A percentile compares a stretch with the other conserved stretches of the same genome.
Evolutionary conservation across 2,113 vertebrate species (phyloP).

Genomic region (Sisor rabdophorus): DNA sequence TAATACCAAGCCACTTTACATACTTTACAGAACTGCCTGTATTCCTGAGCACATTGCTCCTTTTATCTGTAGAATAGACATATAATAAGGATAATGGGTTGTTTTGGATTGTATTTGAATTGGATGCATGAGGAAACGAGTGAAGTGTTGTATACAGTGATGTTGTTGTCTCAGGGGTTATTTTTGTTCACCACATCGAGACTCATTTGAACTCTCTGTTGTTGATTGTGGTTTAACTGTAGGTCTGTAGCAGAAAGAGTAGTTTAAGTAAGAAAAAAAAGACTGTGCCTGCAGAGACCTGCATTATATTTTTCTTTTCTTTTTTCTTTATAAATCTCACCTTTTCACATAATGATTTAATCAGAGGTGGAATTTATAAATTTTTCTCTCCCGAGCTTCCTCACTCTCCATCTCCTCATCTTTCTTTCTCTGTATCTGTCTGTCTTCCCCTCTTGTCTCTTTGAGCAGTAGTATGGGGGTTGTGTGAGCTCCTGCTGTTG

Average conservation of each 20-base stretch:
- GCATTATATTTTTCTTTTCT: neutral
- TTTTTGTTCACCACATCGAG: slow-evolving; percentile 5
- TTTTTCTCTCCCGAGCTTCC: neutral
- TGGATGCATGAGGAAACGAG: neutral
- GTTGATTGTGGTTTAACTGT: slow-evolving; percentile 60
- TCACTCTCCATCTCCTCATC: slow-evolving; percentile 23
- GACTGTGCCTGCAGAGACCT: slow-evolving; percentile 24
- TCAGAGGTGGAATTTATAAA: neutral
- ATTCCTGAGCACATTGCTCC: slow-evolving; percentile 30
- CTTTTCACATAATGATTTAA: neutral
- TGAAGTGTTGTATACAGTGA: neutral
- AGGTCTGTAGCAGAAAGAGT: slow-evolving; percentile 18
- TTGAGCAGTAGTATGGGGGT: slow-evolving; percentile 58
- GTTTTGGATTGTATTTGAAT: slow-evolving; percentile 1
- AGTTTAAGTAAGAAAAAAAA: slow-evolving; percentile 12
- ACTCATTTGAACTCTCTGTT: slow-evolving; percentile 7
- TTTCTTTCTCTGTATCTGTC: neutral
- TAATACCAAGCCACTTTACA: slow-evolving; percentile 58
- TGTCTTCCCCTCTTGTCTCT: slow-evolving; percentile 41
- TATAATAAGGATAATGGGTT: slow-evolving; percentile 9
- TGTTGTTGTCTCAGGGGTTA: neutral
- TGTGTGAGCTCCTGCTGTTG: slow-evolving; percentile 52
- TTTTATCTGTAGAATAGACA: slow-evolving; percentile 28
- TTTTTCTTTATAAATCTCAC: neutral
- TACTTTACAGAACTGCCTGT: slow-evolving; percentile 45